Conservation (phyloP, 2,797 vertebrate species). For the Choloepus didactylus region DNA sequence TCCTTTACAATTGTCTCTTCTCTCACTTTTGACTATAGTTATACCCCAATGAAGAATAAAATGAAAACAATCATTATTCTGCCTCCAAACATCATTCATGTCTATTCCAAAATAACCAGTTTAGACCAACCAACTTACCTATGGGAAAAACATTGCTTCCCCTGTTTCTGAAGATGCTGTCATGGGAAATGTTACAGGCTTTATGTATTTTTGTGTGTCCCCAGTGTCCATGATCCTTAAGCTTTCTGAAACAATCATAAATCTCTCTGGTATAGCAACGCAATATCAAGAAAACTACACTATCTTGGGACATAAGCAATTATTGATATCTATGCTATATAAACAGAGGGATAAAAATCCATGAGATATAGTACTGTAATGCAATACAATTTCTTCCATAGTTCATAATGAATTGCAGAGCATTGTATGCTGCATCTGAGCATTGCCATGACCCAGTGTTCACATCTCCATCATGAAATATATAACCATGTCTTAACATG, state of each 20-base stretch:
- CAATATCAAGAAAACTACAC: not conserved
- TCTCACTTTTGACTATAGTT: not conserved
- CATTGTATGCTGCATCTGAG: too few relatives aligned
- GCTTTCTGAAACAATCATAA: not conserved
- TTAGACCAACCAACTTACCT: not conserved
- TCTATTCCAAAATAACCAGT: not conserved
- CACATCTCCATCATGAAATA: too few relatives aligned
- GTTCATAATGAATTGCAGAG: too few relatives aligned
- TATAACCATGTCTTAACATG: too few relatives aligned
- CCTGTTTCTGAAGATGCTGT: not conserved
- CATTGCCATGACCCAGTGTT: too few relatives aligned
- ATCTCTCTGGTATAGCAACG: not conserved
- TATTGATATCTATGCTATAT: not conserved
- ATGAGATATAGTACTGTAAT: too few relatives aligned
- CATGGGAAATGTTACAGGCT: not conserved
- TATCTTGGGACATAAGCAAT: not conserved
- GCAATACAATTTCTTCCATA: too few relatives aligned
- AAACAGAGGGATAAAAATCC: too few relatives aligned
- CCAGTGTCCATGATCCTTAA: not conserved
- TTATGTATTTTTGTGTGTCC: not conserved
- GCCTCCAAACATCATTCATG: not conserved
- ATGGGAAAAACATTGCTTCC: not conserved
- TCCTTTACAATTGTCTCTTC: not conserved
- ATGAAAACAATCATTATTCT: too few relatives aligned
- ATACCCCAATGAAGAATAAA: accelerated